Evolutionary conservation across 1,140 invertebrate species (phyloP), one percentile per base, ranked within the genome.

Genomic region (Artemia franciscana): DNA sequence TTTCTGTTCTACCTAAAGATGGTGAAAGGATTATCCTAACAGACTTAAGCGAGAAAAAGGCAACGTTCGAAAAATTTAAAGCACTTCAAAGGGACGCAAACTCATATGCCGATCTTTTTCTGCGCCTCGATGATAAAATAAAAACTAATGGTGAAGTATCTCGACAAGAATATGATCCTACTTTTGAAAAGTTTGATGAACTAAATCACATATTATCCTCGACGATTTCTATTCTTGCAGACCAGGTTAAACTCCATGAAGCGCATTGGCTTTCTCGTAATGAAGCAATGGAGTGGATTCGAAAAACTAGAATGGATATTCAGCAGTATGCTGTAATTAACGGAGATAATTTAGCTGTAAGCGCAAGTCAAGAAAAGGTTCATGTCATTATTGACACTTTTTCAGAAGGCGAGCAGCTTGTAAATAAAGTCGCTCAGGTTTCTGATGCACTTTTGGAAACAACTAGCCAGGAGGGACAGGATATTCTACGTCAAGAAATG

Each of bases 41-140:
- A 68, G 90, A 94, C 72, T 74, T 93, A 7, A 85, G 85, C 63
- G 91, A 94, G 68, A 94, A 93, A 74, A 84, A 87, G 64, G 84
- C 87, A 3, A 80, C 85, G 21, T 68, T 90, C 3, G 88, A 91
- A 69, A 91, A 90, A 70, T 86, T 85, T 68, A 82, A 80, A 66
- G 80, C 80, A 0, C 78, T 89, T 30, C 80, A 83, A 63, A 78
- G 84, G 59, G 88, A 91, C 68, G 83, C 90, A 60, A 77, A 79
- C 57, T 79, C 80, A 5, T 86, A 91, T 60, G 78, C 74, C 51
- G 85, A 89, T 64, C 82, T 83, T 69, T 72, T 88, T 3, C 84
- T 83, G 67, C 68, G 70, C 56, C 65, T 75, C 15, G 67, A 70
- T 56, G 64, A 62, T 5, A 73, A 74, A 63, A 65, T 68, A 15